Evolutionary conservation across 2,888 invertebrate genomes (phyloP), one percentile per base, ranked within the genome.

Genomic region (Hyles lineata): DNA sequence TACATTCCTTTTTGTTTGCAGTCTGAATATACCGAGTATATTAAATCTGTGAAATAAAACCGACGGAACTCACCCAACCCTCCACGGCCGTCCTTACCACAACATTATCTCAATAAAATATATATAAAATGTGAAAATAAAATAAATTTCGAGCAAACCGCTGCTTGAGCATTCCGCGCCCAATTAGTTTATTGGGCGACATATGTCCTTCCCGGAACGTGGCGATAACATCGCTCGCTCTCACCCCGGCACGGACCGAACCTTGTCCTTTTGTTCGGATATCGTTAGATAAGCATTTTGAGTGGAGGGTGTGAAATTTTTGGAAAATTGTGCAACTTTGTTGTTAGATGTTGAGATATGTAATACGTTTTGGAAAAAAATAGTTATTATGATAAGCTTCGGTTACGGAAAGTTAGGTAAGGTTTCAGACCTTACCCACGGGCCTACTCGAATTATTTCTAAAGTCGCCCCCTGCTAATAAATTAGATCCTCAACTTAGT

Each of bases 131-230:
- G 84, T 43, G 85, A 88, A 85, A 84, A 80, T 80, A 72, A 76
- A 77, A 72, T 58, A 72, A 74, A 79, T 79, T 74, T 74, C 74
- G 75, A 71, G 63, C 72, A 71, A 74, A 74, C 77, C 84, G 82
- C 86, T 84, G 90, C 85, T 84, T 88, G 85, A 87, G 92, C 93
- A 90, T 92, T 88, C 90, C 85, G 76, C 82, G 83, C 80, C 92
- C 94, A 94, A 94, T 94, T 94, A 94, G 93, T 94, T 94, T 94
- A 94, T 94, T 93, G 90, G 91, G 81, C 84, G 91, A 92, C 93
- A 93, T 88, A 89, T 91, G 93, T 90, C 93, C 93, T 94, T 94
- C 94, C 85, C 80, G 88, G 94, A 94, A 94, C 86, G 89, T 52
- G 4, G 70, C 70, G 94, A 94, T 94, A 93, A 82, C 82, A 93